Evolutionary conservation across 2,797 vertebrate genomes (phyloP).

Genomic region (Hyperoplus lanceolatus): DNA sequence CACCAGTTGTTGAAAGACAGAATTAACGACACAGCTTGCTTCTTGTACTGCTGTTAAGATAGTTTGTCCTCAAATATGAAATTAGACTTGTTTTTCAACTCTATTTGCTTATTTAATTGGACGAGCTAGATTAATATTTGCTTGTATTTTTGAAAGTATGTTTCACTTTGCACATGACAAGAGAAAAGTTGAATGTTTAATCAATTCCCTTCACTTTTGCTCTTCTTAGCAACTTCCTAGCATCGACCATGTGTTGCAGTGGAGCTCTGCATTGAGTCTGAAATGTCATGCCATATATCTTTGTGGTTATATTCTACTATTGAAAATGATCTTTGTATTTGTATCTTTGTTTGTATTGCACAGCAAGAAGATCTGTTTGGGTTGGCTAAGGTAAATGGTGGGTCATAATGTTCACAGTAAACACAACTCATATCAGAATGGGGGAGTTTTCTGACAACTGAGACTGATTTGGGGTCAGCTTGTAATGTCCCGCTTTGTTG

Average conservation of each 20-base stretch:
- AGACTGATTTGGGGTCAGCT: neutral
- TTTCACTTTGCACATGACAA: too few relatives aligned
- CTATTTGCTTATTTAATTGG: neutral
- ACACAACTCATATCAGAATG: conserved; percentile 10
- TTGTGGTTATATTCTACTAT: neutral
- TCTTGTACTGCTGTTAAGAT: neutral
- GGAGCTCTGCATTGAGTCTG: conserved; percentile 17
- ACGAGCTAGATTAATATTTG: neutral
- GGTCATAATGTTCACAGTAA: neutral
- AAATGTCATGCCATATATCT: conserved; percentile 4
- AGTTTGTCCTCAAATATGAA: neutral
- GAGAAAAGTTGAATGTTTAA: neutral
- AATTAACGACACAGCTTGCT: neutral
- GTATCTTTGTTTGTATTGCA: neutral
- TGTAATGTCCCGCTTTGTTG: neutral
- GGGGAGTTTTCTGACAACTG: conserved; percentile 2
- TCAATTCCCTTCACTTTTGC: conserved; percentile 25
- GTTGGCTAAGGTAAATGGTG: conserved; percentile 12
- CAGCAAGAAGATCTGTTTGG: conserved; percentile 26
- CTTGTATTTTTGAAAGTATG: neutral
- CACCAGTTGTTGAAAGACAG: neutral
- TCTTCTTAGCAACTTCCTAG: neutral
- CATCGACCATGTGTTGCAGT: conserved; percentile 20
- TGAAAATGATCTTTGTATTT: conserved; percentile 25
- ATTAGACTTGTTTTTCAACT: neutral